Conservation (phyloP, 2,797 vertebrate genomes). For the Arctocebus calabarensis region DNA sequence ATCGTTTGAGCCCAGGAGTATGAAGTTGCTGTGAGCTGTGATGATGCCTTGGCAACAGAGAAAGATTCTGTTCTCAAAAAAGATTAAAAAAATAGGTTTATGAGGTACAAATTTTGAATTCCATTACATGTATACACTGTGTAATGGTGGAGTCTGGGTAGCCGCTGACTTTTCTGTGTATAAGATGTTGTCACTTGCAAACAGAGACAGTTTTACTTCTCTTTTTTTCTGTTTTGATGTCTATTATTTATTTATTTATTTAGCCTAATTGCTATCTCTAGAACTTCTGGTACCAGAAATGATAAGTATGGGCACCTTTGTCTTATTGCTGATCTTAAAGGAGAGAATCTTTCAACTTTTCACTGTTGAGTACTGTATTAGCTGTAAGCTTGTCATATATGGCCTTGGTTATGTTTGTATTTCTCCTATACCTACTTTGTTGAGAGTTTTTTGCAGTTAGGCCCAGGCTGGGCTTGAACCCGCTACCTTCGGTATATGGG, state of each 20-base stretch:
- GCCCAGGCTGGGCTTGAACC: too few relatives aligned
- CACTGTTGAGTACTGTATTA: neutral
- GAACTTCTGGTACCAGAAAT: neutral
- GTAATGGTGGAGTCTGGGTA: neutral
- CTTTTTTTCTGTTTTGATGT: neutral
- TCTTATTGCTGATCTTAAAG: neutral
- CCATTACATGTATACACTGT: neutral
- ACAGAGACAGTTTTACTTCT: neutral
- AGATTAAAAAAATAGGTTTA: neutral
- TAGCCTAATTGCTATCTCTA: neutral
- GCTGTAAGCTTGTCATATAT: neutral
- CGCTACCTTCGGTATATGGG: too few relatives aligned
- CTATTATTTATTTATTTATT: too few relatives aligned
- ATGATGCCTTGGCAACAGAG: too few relatives aligned
- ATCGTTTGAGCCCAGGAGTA: too few relatives aligned
- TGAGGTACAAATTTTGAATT: neutral
- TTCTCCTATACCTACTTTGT: too few relatives aligned
- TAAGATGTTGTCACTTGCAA: neutral
- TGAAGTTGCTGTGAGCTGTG: too few relatives aligned
- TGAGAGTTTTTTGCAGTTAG: too few relatives aligned
- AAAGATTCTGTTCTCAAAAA: too few relatives aligned
- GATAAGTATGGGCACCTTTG: neutral
- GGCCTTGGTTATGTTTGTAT: neutral
- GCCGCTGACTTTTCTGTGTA: neutral
- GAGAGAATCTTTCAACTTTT: neutral